Evolutionary conservation across 2,113 vertebrate genomes (phyloP).

Genomic region (Recurvirostra avosetta): DNA sequence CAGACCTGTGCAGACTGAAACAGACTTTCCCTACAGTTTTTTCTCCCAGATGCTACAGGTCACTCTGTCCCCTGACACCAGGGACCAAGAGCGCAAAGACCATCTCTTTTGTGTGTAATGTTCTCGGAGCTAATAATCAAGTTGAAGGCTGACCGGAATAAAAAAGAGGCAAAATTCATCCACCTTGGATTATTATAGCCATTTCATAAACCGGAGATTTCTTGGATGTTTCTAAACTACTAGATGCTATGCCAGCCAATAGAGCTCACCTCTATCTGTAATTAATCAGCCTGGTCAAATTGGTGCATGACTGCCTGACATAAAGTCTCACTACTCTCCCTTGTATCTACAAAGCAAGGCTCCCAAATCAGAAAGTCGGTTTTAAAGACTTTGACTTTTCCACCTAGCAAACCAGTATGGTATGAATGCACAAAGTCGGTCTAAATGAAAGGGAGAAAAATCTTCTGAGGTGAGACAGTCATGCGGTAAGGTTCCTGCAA

Average conservation of each 20-base stretch:
- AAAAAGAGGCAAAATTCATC: neutral
- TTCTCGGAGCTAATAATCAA: neutral
- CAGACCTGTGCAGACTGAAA: neutral
- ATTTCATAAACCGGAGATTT: neutral
- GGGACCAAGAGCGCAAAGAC: neutral
- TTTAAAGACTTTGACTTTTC: neutral
- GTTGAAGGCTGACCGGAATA: neutral
- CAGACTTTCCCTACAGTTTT: neutral
- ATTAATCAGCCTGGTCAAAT: neutral
- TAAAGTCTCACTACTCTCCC: neutral
- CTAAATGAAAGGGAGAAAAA: neutral
- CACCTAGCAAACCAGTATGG: neutral
- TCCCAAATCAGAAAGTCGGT: neutral
- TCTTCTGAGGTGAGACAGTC: neutral
- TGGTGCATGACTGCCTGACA: neutral
- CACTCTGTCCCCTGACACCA: neutral
- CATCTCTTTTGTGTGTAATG: neutral
- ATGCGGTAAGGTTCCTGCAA: neutral
- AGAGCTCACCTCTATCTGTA: neutral
- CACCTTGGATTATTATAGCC: neutral
- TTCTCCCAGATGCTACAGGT: neutral
- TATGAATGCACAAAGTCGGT: neutral
- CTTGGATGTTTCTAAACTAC: neutral
- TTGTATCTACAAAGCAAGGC: neutral
- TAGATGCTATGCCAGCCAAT: neutral